phyloP scores from a whole-genome alignment of 2,113 vertebrate species.

The Nerophis ophidion region DNA sequence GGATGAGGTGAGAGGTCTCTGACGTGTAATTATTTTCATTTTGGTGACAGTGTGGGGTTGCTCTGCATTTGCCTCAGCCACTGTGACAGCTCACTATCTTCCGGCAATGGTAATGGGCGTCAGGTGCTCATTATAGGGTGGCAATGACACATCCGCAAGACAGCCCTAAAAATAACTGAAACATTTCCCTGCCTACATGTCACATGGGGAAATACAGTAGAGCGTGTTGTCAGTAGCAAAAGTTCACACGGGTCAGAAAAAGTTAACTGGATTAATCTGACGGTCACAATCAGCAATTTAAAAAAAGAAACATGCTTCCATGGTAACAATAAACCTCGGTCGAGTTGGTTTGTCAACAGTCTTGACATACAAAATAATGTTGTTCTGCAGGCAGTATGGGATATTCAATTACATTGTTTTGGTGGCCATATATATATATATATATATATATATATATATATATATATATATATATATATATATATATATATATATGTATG shows the following conservation, averaged over 20 bases:
- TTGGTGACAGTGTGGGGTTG: constrained; percentile 54
- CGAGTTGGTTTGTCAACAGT: too few relatives aligned
- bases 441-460: too few relatives aligned
- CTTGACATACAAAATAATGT: too few relatives aligned
- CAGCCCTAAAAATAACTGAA: constrained; percentile 60
- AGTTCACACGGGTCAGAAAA: constrained; percentile 2
- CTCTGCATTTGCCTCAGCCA: constrained; percentile 60
- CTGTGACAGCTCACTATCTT: constrained; percentile 62
- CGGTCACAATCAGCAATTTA: constrained; percentile 5
- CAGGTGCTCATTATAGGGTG: constrained; percentile 62
- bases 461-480: too few relatives aligned
- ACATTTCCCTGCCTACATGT: constrained; percentile 43
- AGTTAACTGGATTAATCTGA: constrained; percentile 29
- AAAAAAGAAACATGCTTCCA: too few relatives aligned
- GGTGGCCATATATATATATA: too few relatives aligned
- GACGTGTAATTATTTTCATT: constrained; percentile 75
- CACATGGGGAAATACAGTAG: constrained; percentile 16
- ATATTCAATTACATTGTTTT: too few relatives aligned
- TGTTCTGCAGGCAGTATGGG: too few relatives aligned
- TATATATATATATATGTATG: too few relatives aligned
- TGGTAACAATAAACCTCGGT: too few relatives aligned
- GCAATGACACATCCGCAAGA: constrained; percentile 42
- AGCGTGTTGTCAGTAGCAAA: constrained; percentile 17
- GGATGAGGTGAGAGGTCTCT: constrained; percentile 62
- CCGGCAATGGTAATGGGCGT: constrained; percentile 60